phyloP scores from a whole-genome alignment of 2,113 vertebrate species.

The Periophthalmodon schlosseri region DNA sequence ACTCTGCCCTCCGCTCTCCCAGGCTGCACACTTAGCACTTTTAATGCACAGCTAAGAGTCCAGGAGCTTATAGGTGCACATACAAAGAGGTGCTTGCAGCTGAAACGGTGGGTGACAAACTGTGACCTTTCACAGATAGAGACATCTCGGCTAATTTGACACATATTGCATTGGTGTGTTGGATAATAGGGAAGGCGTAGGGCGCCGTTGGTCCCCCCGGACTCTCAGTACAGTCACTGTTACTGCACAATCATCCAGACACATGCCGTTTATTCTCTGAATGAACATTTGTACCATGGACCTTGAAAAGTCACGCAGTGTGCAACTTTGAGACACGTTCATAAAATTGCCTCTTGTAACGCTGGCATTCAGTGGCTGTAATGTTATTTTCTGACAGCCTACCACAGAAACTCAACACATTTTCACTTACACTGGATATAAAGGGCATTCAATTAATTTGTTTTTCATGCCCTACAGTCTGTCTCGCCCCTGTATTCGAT shows the following conservation, averaged over 20 bases:
- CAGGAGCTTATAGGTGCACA: conserved; percentile 31
- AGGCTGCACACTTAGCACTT: conserved; percentile 48
- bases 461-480: conserved; percentile 25
- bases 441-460: conserved; percentile 50
- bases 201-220: conserved; percentile 5
- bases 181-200: conserved; percentile 45
- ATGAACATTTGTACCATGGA: conserved; percentile 54
- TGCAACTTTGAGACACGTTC: conserved; percentile 60
- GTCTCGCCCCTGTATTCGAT: conserved; percentile 28
- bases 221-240: conserved; percentile 17
- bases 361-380: conserved; percentile 57
- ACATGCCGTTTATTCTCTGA: conserved; percentile 49
- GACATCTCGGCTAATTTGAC: conserved; percentile 49
- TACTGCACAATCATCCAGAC: conserved; percentile 26
- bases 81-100: conserved; percentile 35
- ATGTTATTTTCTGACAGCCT: conserved; percentile 60
- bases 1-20: conserved; percentile 25
- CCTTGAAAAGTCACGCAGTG: conserved; percentile 62
- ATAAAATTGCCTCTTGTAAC: conserved; percentile 67
- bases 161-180: conserved; percentile 53
- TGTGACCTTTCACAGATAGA: conserved; percentile 44
- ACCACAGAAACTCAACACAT: conserved; percentile 44
- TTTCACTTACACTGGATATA: conserved; percentile 55
- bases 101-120: conserved; percentile 41
- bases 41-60: conserved; percentile 24